A percentile compares a stretch with the other conserved stretches of the same genome.
Conservation (phyloP, 2,797 vertebrate genomes). For the Buceros bicornis region DNA sequence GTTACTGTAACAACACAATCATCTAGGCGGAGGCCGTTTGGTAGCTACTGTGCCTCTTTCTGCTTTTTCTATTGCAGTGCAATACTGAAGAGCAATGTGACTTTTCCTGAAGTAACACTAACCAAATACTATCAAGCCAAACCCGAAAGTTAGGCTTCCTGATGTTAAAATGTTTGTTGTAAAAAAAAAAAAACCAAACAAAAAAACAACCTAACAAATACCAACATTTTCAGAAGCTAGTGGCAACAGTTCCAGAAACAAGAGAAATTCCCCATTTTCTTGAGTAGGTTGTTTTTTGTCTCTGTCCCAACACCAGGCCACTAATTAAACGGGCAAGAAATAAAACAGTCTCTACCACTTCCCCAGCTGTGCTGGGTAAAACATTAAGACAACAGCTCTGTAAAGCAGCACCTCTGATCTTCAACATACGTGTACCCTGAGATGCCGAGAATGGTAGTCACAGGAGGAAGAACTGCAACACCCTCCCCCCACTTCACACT, state of each 20-base stretch:
- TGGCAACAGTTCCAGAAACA: background rate
- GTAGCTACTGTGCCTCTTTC: background rate
- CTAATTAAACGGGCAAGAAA: background rate
- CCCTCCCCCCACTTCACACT: background rate
- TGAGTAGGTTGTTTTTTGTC: background rate
- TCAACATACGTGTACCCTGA: rapidly evolving
- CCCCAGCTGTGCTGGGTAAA: background rate
- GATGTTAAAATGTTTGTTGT: background rate
- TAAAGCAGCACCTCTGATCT: background rate
- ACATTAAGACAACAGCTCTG: background rate
- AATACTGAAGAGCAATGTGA: background rate
- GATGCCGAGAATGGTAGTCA: background rate
- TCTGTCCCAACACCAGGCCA: background rate
- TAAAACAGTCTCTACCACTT: background rate
- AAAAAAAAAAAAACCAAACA: background rate
- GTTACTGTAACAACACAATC: background rate
- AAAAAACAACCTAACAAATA: background rate
- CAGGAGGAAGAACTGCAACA: background rate
- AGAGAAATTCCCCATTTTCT: background rate
- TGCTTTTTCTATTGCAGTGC: background rate
- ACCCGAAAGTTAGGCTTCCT: background rate
- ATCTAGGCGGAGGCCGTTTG: rapidly evolving
- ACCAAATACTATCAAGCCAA: background rate
- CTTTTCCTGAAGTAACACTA: background rate
- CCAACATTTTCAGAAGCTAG: background rate